A percentile compares a stretch with the other conserved stretches of the same genome.
phyloP scores from a whole-genome alignment of 2,113 vertebrate species.

The Butorides virescens region DNA sequence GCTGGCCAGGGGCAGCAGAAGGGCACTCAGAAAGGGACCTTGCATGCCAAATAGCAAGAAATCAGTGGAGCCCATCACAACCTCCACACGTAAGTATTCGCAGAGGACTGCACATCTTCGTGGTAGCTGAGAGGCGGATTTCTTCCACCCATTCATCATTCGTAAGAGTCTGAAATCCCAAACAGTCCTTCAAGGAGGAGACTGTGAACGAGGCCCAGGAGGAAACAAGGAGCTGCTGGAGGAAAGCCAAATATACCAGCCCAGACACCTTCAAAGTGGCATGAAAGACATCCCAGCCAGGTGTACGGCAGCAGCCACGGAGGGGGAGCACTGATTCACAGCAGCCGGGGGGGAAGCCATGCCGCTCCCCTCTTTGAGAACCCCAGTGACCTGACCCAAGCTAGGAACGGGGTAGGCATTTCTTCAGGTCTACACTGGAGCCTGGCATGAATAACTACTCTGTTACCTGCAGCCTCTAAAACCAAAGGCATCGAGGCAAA shows the following conservation, averaged over 20 bases:
- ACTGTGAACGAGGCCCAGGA: slow-evolving; percentile 38
- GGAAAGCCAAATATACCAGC: slow-evolving; percentile 30
- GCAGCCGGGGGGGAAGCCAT: not conserved
- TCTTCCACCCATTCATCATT: slow-evolving; percentile 48
- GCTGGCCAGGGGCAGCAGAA: not conserved
- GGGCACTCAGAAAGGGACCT: not conserved
- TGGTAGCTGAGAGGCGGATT: slow-evolving; percentile 16
- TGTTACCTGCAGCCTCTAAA: not conserved
- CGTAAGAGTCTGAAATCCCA: slow-evolving; percentile 20
- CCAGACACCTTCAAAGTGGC: slow-evolving; percentile 19
- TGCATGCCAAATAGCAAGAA: not conserved
- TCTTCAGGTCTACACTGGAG: not conserved
- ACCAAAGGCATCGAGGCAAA: not conserved
- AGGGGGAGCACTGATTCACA: not conserved
- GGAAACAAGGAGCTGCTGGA: slow-evolving; percentile 48
- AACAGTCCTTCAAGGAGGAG: slow-evolving; percentile 60
- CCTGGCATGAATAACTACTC: not conserved
- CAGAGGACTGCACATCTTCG: slow-evolving; percentile 11
- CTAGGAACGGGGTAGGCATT: not conserved
- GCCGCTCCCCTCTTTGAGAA: not conserved
- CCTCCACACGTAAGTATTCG: not conserved
- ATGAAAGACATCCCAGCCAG: slow-evolving; percentile 28
- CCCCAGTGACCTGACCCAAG: not conserved
- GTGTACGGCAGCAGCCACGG: not conserved
- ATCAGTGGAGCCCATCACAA: not conserved